Conservation (phyloP, 2,888 invertebrate species). For the Bibio marci region DNA sequence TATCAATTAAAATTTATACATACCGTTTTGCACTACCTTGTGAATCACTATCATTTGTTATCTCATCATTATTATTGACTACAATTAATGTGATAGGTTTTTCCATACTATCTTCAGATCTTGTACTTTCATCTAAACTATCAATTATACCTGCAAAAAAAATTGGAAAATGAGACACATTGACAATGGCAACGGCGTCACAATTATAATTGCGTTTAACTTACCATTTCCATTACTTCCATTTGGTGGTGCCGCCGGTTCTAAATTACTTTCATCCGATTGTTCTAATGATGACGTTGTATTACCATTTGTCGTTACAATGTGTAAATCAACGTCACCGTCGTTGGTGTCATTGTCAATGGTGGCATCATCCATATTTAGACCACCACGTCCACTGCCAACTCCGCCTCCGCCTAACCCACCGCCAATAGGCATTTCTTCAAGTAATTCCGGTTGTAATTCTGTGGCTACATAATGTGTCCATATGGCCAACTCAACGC, state of each 20-base stretch:
- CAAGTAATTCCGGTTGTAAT: slow-evolving; percentile 66
- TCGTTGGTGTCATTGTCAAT: too few species aligned
- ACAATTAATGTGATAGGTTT: slow-evolving; percentile 38
- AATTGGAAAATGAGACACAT: neutral
- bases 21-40: slow-evolving; percentile 16
- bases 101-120: slow-evolving; percentile 58
- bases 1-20: too few species aligned
- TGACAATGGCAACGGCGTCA: too few species aligned
- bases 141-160: slow-evolving; percentile 14
- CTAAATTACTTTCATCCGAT: slow-evolving; percentile 67
- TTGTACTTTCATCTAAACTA: slow-evolving; percentile 49
- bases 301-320: slow-evolving; percentile 1
- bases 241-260: slow-evolving; percentile 33
- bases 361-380: too few species aligned
- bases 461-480: slow-evolving; percentile 79
- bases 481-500: slow-evolving; percentile 85
- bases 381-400: slow-evolving; percentile 4
- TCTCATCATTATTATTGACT: slow-evolving; percentile 14
- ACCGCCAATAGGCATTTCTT: slow-evolving; percentile 40
- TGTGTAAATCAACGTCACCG: slow-evolving; percentile 29
- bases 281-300: slow-evolving; percentile 16
- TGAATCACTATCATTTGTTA: slow-evolving; percentile 16
- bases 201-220: slow-evolving; percentile 16
- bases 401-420: slow-evolving; percentile 10
- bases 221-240: slow-evolving; percentile 15